phyloP scores from a whole-genome alignment of 2,888 invertebrate genomes.

The Platycheirus albimanus region DNA sequence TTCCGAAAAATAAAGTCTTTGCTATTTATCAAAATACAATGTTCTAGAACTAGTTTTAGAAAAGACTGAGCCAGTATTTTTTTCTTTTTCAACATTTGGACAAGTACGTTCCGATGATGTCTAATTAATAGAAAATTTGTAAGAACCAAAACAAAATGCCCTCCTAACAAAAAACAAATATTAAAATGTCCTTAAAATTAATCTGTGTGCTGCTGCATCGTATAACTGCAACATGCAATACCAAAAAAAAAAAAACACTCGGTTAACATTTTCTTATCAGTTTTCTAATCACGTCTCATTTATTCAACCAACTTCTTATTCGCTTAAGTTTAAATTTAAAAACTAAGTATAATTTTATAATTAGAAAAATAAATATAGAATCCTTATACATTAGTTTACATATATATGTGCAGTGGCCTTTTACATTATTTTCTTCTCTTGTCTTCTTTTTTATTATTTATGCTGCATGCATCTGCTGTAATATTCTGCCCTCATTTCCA shows the following conservation, averaged over 20 bases:
- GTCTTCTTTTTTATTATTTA: neutral
- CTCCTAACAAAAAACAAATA: neutral
- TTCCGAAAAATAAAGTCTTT: no score
- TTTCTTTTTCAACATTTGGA: no score
- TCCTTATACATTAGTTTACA: constrained; percentile 68
- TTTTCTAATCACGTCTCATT: constrained; percentile 54
- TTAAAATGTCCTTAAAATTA: neutral
- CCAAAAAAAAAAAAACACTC: neutral
- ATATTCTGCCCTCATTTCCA: neutral
- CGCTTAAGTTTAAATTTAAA: constrained; percentile 54
- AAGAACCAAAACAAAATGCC: no score
- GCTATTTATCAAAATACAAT: no score
- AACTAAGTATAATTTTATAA: constrained; percentile 63
- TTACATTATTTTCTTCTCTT: neutral
- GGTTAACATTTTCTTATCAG: constrained; percentile 21
- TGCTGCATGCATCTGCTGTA: constrained; percentile 12
- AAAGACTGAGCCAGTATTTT: no score
- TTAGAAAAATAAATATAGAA: constrained; percentile 68
- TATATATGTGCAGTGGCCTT: constrained; percentile 50
- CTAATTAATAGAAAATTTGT: no score
- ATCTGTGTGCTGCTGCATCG: neutral
- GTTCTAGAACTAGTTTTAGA: no score
- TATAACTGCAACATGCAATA: neutral
- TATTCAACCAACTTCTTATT: constrained; percentile 27
- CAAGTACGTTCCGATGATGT: no score